Conservation (phyloP, 64 coral and sea anemone species). For the Platygyra sinensis region DNA sequence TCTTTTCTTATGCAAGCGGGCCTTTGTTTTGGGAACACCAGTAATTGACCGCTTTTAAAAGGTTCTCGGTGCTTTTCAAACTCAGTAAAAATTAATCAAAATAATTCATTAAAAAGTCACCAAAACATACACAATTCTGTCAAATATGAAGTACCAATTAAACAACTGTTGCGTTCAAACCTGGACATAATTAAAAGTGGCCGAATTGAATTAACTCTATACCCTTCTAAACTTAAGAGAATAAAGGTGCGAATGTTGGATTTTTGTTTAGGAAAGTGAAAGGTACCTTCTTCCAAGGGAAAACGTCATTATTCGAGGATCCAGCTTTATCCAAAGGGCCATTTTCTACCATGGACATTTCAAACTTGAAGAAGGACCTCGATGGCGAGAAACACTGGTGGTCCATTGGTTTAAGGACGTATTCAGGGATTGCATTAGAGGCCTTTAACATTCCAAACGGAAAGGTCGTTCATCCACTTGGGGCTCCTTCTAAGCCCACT, state of each 20-base stretch:
- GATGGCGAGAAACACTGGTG: constrained; percentile 24
- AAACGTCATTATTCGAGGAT: not conserved
- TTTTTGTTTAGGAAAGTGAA: not conserved
- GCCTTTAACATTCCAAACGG: constrained; percentile 13
- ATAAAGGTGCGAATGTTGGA: not conserved
- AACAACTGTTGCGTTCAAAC: no score
- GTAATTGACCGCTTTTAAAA: no score
- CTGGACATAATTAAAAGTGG: no score
- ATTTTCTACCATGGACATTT: constrained; percentile 12
- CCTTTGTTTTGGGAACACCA: no score
- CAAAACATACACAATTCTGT: no score
- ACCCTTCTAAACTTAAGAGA: no score
- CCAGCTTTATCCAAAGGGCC: not conserved
- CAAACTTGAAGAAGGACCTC: constrained; percentile 4
- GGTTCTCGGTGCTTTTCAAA: no score
- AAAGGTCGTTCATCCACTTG: not conserved
- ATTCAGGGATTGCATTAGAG: constrained; percentile 47
- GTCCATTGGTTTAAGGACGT: constrained; percentile 28
- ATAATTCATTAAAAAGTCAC: no score
- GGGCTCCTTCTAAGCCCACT: not conserved
- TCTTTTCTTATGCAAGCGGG: no score
- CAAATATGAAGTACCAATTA: no score
- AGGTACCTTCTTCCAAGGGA: constrained; percentile 2
- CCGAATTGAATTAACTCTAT: no score
- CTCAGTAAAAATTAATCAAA: no score